A percentile compares a stretch with the other conserved stretches of the same genome.
Conservation (phyloP, 1,140 invertebrate genomes). For the Philopotamus ludificatus region DNA sequence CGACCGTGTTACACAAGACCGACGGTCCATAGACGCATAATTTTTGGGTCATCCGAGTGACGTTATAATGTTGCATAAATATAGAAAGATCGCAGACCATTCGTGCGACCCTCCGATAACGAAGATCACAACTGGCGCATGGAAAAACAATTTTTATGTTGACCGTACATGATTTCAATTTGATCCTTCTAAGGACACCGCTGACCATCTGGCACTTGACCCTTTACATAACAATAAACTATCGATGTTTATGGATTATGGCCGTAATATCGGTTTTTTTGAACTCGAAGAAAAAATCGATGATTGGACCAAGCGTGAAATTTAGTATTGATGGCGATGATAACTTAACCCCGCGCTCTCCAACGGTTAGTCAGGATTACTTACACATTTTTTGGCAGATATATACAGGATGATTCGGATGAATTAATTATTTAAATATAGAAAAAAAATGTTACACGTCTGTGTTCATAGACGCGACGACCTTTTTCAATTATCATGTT, state of each 20-base stretch:
- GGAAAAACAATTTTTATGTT: too few relatives aligned
- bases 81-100: too few relatives aligned
- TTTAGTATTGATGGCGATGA: neutral
- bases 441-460: neutral
- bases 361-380: neutral
- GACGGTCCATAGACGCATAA: too few relatives aligned
- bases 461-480: neutral
- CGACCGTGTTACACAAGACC: too few relatives aligned
- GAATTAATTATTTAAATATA: neutral
- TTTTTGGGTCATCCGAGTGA: too few relatives aligned
- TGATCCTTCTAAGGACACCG: neutral
- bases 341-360: neutral
- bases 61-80: too few relatives aligned
- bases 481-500: neutral
- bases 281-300: neutral
- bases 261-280: constrained; percentile 4
- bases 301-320: constrained; percentile 17
- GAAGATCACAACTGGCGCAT: too few relatives aligned
- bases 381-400: neutral
- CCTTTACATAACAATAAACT: constrained; percentile 27
- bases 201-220: constrained; percentile 32
- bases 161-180: too few relatives aligned
- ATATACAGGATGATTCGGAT: neutral
- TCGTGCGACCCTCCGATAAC: too few relatives aligned
- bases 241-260: constrained; percentile 34